Evolutionary conservation across 1,140 invertebrate species (phyloP), one percentile per base, ranked within the genome.

Genomic region (Caenorhabditis tropicalis): DNA sequence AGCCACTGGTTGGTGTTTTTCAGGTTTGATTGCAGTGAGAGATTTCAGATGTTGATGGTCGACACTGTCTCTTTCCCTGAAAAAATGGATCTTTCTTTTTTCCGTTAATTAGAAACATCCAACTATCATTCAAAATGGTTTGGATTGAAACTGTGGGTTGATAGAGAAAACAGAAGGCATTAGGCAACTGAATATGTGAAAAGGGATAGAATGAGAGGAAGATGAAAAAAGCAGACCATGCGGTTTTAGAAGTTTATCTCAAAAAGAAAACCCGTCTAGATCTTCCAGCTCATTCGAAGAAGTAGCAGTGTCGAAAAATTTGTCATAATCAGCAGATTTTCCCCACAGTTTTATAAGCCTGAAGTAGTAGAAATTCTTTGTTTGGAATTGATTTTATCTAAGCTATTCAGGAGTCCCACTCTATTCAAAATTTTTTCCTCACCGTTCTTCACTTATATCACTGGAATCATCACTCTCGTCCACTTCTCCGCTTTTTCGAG

Each of bases 371-470:
- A 10, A 9, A 56, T 56, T 12, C 10, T 56, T 1, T 2, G 53
- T 10, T 27, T 7, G 10, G 24, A 56, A 56, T 0, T 10, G 12
- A 2, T 6, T 43, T 43, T 43, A 43, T 43, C n/a, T n/a, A n/a
- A n/a, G n/a, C n/a, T n/a, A n/a, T n/a, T n/a, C n/a, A n/a, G n/a
- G n/a, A n/a, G n/a, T n/a, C n/a, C n/a, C n/a, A n/a, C n/a, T n/a
- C n/a, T n/a, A n/a, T n/a, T n/a, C n/a, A n/a, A n/a, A n/a, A n/a
- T n/a, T n/a, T n/a, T n/a, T n/a, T n/a, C 12, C 29, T 24, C 29
- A 74, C 65, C 65, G 43, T 27, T 74, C 65, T 43, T 74, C 65
- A 74, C 65, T 74, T 7, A 74, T 74, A 43, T 85, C 84, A 33
- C 53, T 49, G 3, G 51, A 60, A 31, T 51, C 60, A 16, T 85